Evolutionary conservation across 2,113 vertebrate genomes (phyloP).

Genomic region (Anarhynchus alexandrinus): DNA sequence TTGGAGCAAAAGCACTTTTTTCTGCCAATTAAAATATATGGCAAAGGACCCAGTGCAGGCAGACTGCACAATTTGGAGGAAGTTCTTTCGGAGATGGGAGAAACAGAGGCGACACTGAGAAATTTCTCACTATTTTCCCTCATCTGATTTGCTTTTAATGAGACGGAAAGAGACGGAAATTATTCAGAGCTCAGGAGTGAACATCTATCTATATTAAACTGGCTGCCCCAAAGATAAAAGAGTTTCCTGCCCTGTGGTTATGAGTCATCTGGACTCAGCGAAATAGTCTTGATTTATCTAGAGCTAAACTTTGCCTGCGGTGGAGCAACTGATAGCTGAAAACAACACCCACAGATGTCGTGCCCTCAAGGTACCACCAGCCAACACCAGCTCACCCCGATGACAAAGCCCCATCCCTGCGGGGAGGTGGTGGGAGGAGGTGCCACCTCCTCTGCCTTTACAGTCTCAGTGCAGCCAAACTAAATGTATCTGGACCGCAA

Average conservation of each 20-base stretch:
- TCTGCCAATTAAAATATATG: background rate
- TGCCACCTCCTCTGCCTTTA: background rate
- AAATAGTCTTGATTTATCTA: slow-evolving; percentile 27
- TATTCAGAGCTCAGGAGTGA: slow-evolving; percentile 18
- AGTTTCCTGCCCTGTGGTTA: slow-evolving; percentile 22
- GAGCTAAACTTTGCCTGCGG: background rate
- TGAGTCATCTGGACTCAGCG: slow-evolving; percentile 30
- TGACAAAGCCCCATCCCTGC: background rate
- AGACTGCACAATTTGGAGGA: background rate
- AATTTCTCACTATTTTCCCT: slow-evolving; percentile 1
- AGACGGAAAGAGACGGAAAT: slow-evolving; percentile 30
- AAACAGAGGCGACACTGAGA: background rate
- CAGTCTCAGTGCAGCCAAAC: background rate
- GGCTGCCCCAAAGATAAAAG: slow-evolving; percentile 16
- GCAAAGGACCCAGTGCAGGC: background rate
- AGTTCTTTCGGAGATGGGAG: background rate
- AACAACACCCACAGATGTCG: background rate
- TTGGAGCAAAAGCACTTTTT: background rate
- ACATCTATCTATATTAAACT: background rate
- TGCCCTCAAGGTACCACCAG: background rate
- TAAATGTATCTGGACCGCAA: background rate
- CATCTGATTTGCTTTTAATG: slow-evolving; percentile 17
- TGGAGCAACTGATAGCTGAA: slow-evolving; percentile 1
- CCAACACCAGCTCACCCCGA: background rate
- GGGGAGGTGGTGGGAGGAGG: background rate